phyloP scores from a whole-genome alignment of 2,888 invertebrate genomes.

The Anthrax anthrax region DNA sequence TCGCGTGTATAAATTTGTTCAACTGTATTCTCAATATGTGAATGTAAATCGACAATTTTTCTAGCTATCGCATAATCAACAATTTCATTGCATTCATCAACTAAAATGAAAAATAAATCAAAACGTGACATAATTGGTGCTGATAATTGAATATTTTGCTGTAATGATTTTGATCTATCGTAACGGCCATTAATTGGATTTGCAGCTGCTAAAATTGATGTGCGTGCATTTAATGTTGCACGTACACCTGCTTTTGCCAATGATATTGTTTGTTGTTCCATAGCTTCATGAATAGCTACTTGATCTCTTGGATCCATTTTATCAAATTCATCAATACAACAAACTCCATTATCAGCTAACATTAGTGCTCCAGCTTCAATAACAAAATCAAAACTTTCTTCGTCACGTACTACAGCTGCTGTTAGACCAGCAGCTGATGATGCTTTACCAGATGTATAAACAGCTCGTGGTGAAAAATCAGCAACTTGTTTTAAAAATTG shows the following conservation, averaged over 20 bases:
- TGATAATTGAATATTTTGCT: constrained; percentile 83
- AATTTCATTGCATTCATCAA: constrained; percentile 92
- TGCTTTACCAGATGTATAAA: constrained; percentile 98
- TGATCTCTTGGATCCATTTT: constrained; percentile 98
- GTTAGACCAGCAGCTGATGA: constrained; percentile 96
- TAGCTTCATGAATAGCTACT: constrained; percentile 99
- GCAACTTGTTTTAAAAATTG: constrained; percentile 90
- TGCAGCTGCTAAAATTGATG: constrained; percentile 95
- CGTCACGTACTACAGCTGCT: constrained; percentile 93
- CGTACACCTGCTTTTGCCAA: constrained; percentile 96
- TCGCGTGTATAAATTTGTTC: constrained; percentile 74
- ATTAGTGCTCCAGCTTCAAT: constrained; percentile 99
- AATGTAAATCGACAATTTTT: constrained; percentile 89
- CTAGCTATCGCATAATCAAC: constrained; percentile 94
- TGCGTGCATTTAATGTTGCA: constrained; percentile 93
- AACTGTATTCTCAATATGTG: constrained; percentile 63
- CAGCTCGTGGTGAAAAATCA: constrained; percentile 89
- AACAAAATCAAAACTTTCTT: constrained; percentile 96
- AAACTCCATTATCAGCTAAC: constrained; percentile 97
- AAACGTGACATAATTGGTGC: constrained; percentile 99
- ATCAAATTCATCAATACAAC: constrained; percentile 99
- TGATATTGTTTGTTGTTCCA: constrained; percentile 99
- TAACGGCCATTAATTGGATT: constrained; percentile 97
- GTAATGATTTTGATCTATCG: constrained; percentile 82
- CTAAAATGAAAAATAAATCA: constrained; percentile 94